These are phyloP conservation scores for Lithophane semibrunnea DNA, from an alignment of 2,888 invertebrate species.

Conservation along the genomic window DNA sequence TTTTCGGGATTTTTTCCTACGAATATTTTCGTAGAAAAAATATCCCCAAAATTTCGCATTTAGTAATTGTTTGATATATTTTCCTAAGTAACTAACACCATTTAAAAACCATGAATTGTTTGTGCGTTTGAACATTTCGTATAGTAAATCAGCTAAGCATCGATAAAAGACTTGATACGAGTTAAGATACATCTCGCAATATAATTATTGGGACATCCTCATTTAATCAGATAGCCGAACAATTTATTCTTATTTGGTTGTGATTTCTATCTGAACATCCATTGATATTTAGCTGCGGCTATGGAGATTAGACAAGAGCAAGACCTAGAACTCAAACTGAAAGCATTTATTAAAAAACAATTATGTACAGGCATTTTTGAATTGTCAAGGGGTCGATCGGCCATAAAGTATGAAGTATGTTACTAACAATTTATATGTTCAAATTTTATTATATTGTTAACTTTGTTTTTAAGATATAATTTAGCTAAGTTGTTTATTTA, in stretches of 20 bases:
- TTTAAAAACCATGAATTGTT: neutral
- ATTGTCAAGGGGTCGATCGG: no score
- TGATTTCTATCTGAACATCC: slow-evolving; percentile 12
- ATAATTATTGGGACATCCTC: slow-evolving; percentile 14
- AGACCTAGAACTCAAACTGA: no score
- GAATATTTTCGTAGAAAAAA: neutral
- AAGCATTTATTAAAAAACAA: no score
- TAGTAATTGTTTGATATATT: neutral
- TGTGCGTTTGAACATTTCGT: neutral
- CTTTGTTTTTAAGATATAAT: no score
- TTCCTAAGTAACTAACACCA: neutral
- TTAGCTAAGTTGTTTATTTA: no score
- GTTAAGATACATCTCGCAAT: slow-evolving; percentile 16
- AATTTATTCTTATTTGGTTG: slow-evolving; percentile 40
- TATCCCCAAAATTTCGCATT: neutral
- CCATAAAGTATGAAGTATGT: no score
- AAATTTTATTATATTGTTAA: no score
- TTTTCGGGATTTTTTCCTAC: slow-evolving; percentile 8
- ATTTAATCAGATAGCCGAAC: slow-evolving; percentile 12
- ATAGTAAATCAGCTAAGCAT: neutral
- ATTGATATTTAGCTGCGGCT: slow-evolving; percentile 9
- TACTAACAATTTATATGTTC: no score
- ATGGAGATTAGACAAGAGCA: neutral
- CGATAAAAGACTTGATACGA: neutral
- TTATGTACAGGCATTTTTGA: no score